Evolutionary conservation across 2,797 vertebrate genomes (phyloP), one percentile per base, ranked within the genome.

Genomic region (Adelosebastes latens): DNA sequence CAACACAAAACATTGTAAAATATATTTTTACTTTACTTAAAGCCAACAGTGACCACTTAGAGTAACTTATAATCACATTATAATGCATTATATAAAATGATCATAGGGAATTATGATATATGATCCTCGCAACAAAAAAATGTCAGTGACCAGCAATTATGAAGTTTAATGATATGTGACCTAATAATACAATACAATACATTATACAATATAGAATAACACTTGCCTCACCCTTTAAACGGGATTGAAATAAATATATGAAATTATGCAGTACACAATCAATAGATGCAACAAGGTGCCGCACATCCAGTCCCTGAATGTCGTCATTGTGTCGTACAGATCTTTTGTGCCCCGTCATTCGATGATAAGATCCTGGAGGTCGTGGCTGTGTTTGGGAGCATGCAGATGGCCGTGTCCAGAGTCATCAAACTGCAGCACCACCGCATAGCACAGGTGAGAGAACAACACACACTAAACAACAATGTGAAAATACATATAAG

Each of bases 341-440:
- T 99, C 93, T 99, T 99, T 94, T 97, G 97, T 29, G 98, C 98
- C 0, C 98, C 98, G 0, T 99, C 98, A 0, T 99, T 99, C 3
- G 98, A 99, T 78, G 98, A 99, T 90, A 99, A 99, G 94, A 99
- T 99, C 91, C 94, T 99, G 82, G 98, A 99, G 79, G 98, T 99
- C 0, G 98, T 99, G 36, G 98, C 98, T 0, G 97, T 99, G 22
- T 99, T 99, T 87, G 98, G 98, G 24, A 99, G 98, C 81, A 97
- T 99, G 97, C 98, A 99, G 92, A 99, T 99, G 98, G 98, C 98
- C 0, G 97, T 99, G 56, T 99, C 98, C 56, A 95, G 98, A 82
- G 98, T 99, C 87, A 99, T 99, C 92, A 99, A 99, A 67, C 95
- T 99, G 39, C 98, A 99, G 52, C 98, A 99, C 86, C 98, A 99